A percentile compares a stretch with the other conserved stretches of the same genome.
Conservation (phyloP, 2,888 invertebrate species). For the Napeogenes sylphis region DNA sequence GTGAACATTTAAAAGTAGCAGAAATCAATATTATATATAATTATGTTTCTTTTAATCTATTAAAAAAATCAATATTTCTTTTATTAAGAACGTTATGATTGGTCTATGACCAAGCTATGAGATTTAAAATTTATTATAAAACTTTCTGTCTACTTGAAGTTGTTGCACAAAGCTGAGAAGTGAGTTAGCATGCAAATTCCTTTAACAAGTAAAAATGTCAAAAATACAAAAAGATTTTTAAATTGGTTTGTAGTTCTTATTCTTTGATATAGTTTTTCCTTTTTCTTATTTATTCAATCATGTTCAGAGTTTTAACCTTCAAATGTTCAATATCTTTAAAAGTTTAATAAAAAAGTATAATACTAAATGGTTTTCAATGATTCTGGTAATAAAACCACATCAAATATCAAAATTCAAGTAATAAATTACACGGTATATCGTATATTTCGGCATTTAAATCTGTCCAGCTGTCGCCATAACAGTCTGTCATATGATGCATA, state of each 20-base stretch:
- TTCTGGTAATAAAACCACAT: neutral
- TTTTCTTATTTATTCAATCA: too few species aligned
- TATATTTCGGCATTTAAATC: conserved; percentile 22
- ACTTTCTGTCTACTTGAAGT: conserved; percentile 9
- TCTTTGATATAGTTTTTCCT: too few species aligned
- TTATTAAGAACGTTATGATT: conserved; percentile 1
- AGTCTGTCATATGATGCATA: conserved; percentile 20
- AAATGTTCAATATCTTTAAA: too few species aligned
- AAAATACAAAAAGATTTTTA: conserved; percentile 2
- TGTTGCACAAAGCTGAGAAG: conserved; percentile 13
- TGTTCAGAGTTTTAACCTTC: too few species aligned
- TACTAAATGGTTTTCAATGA: too few species aligned
- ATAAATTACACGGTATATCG: conserved; percentile 10
- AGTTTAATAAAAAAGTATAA: too few species aligned
- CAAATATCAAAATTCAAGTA: neutral
- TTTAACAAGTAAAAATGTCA: conserved; percentile 5
- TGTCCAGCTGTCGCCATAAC: conserved; percentile 23
- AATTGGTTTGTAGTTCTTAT: neutral
- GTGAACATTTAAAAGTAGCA: neutral
- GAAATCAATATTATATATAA: conserved; percentile 6
- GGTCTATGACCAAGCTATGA: conserved; percentile 4
- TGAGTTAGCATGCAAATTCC: conserved; percentile 8
- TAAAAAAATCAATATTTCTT: too few species aligned
- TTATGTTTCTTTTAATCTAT: neutral
- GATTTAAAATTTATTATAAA: conserved; percentile 3